A percentile compares a stretch with the other conserved stretches of the same genome.
These are phyloP conservation scores for Sebastes steindachneri DNA, from an alignment of 2,797 vertebrate genomes.

Conservation along the genomic window DNA sequence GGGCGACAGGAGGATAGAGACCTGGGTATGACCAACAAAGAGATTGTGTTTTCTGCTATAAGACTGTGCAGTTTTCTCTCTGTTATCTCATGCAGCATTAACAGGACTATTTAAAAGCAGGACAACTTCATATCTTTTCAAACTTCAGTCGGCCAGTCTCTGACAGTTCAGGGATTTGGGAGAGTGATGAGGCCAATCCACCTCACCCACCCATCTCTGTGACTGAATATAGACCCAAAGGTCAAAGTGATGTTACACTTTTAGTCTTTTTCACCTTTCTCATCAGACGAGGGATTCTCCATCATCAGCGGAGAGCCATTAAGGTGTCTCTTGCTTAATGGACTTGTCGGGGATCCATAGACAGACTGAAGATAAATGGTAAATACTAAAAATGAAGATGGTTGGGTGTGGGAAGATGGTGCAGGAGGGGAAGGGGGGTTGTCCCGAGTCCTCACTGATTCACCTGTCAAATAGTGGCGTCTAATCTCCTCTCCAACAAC, in stretches of 20 bases:
- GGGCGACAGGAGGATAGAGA: neutral
- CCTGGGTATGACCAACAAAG: neutral
- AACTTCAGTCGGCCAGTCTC: slow-evolving; percentile 19
- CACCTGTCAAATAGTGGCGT: slow-evolving; percentile 74
- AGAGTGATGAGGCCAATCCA: slow-evolving; percentile 47
- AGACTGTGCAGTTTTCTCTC: neutral
- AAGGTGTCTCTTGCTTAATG: slow-evolving; percentile 83
- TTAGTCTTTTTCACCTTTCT: slow-evolving; percentile 76
- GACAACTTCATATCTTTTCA: slow-evolving; percentile 5
- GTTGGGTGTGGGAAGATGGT: slow-evolving; percentile 67
- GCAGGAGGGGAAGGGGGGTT: slow-evolving; percentile 43
- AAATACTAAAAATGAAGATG: slow-evolving; percentile 82
- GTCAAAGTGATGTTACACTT: slow-evolving; percentile 73
- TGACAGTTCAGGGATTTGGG: slow-evolving; percentile 30
- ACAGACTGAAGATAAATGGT: slow-evolving; percentile 82
- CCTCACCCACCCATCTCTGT: slow-evolving; percentile 33
- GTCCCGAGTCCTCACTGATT: slow-evolving; percentile 78
- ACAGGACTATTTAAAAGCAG: slow-evolving; percentile 8
- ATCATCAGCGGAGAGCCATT: slow-evolving; percentile 81
- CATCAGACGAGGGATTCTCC: slow-evolving; percentile 79
- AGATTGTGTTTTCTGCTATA: neutral
- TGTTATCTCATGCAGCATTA: neutral
- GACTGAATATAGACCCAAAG: slow-evolving; percentile 66
- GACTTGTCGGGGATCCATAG: slow-evolving; percentile 82
- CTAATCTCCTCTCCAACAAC: slow-evolving; percentile 74